phyloP scores from a whole-genome alignment of 2,797 vertebrate genomes.

The Ispidina picta region DNA sequence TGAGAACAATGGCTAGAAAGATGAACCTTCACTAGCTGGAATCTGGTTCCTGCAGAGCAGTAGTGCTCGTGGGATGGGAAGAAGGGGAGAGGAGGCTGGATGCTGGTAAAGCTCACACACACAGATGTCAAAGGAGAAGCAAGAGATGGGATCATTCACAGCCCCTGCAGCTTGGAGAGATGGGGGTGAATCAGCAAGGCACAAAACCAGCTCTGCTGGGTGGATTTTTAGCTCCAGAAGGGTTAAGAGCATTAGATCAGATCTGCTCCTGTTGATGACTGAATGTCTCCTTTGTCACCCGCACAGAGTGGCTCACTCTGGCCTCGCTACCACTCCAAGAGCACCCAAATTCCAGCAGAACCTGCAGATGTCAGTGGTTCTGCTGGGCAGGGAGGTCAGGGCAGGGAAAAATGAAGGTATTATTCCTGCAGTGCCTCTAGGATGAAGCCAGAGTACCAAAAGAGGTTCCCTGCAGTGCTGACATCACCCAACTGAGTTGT shows the following conservation, averaged over 20 bases:
- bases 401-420: neutral
- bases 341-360: neutral
- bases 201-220: neutral
- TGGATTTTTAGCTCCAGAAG: neutral
- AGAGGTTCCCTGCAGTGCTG: neutral
- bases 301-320: neutral
- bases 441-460: neutral
- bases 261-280: neutral
- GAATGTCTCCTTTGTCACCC: neutral
- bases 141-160: neutral
- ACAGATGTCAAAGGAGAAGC: neutral
- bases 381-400: neutral
- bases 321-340: neutral
- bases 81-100: neutral
- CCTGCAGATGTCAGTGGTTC: neutral
- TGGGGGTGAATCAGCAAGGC: neutral
- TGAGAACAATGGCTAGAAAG: neutral
- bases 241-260: neutral
- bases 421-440: accelerated
- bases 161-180: neutral
- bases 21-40: neutral
- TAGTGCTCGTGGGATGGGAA: neutral
- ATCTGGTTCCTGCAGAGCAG: neutral
- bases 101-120: neutral
- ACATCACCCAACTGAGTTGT: no score